Conservation (phyloP, 1,140 invertebrate genomes). For the Caerostris darwini region DNA sequence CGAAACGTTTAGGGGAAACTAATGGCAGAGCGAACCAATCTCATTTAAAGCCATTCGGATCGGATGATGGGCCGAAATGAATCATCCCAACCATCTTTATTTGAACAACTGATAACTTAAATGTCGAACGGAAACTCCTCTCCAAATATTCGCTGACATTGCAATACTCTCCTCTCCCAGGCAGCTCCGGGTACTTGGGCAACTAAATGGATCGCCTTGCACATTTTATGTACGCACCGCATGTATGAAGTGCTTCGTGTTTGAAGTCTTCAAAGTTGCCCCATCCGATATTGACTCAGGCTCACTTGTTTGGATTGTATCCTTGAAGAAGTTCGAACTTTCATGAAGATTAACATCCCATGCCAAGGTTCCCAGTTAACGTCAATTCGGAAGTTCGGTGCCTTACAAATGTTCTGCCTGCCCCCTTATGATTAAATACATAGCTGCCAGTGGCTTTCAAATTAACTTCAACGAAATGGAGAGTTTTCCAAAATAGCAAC, state of each 20-base stretch:
- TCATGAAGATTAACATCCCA: not conserved
- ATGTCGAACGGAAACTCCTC: not conserved
- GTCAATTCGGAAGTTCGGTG: constrained; percentile 27
- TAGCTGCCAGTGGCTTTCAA: constrained; percentile 72
- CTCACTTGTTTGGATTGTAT: constrained; percentile 43
- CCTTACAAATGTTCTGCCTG: not conserved
- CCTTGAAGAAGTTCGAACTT: constrained; percentile 46
- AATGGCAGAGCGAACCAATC: not conserved
- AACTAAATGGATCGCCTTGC: not conserved
- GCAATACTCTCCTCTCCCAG: not conserved
- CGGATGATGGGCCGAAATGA: not conserved
- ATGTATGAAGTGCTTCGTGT: not conserved
- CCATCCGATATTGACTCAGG: constrained; percentile 23
- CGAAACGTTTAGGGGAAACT: not conserved
- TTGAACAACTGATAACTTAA: not conserved
- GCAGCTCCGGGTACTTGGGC: not conserved
- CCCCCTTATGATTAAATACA: constrained; percentile 61
- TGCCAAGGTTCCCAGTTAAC: not conserved
- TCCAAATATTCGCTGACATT: not conserved
- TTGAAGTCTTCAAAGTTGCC: not conserved
- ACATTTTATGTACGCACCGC: not conserved
- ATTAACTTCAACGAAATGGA: constrained; percentile 58
- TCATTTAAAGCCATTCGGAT: not conserved
- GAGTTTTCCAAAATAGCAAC: constrained; percentile 39
- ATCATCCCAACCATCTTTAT: constrained; percentile 11